Base-by-base conservation (phyloP, 2,888 invertebrate species). In the Xestia rhomboidea region DNA sequence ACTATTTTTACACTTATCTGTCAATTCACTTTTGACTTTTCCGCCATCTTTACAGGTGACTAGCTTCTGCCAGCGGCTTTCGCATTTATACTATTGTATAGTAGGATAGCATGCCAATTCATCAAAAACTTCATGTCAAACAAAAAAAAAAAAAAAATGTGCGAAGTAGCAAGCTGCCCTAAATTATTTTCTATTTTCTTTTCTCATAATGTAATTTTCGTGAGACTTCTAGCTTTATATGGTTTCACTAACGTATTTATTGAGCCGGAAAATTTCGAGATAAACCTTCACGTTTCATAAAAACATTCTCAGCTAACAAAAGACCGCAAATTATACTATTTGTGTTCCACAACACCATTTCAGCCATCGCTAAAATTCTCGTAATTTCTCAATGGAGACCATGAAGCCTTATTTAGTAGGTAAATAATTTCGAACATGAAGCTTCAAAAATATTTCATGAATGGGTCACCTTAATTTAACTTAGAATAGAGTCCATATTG, bases 331-430 rank as follows among this genome's bases (percentile, higher is more conserved):
- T 10, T 15, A n/a, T n/a, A 76, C 7, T 41, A 77, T 1, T 13
- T 18, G 2, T n/a, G n/a, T n/a, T 64, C 38, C 1, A 41, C 15
- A 15, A 41, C 6, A 30, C n/a, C 5, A 34, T 18, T 51, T 49
- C 21, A 34, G 5, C 18, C 34, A 24, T 54, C 30, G 27, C 11
- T 6, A 30, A 21, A 64, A 54, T 76, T 49, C 41, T 63, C 30
- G 11, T 21, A 49, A 54, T 27, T 64, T 64, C 27, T 57, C n/a
- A 18, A 54, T 77, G 8, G 30, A 41, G n/a, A 41, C n/a, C 18
- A 49, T 21, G 41, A 44, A 77, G 44, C 77, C 63, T 21, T 76
- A 44, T n/a, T 76, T 2, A n/a, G 11, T n/a, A n/a, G n/a, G n/a
- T 15, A n/a, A 49, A 49, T 30, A 10, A 10, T 30, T 21, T 41